Percentiles rank a stretch among this genome's conserved stretches.
Conservation (phyloP, 2,113 vertebrate genomes). For the Brachirus orientalis region DNA sequence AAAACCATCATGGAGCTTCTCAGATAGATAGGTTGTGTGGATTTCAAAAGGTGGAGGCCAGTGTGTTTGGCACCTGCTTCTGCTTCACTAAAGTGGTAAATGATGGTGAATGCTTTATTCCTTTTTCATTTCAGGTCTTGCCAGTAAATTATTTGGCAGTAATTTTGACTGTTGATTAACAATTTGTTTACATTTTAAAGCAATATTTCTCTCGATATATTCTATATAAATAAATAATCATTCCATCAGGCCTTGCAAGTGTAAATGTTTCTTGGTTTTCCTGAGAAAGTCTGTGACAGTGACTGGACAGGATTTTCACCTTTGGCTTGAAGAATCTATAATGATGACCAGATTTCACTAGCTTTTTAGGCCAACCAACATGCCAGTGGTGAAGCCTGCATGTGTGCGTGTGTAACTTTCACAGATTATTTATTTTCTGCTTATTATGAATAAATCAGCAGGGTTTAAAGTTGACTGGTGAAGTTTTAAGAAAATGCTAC, state of each 20-base stretch:
- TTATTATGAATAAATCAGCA: slow-evolving; percentile 26
- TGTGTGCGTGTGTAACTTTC: neutral
- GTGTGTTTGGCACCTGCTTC: neutral
- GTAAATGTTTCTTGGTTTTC: no score
- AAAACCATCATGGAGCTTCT: neutral
- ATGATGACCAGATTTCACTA: neutral
- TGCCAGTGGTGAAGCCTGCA: neutral
- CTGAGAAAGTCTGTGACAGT: no score
- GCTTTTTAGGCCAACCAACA: no score
- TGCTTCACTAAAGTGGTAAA: neutral
- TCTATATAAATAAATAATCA: neutral
- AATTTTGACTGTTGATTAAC: no score
- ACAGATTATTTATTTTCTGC: slow-evolving; percentile 38
- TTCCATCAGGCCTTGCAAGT: neutral
- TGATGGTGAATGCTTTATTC: neutral
- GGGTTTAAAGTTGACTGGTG: slow-evolving; percentile 24
- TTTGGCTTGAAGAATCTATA: neutral
- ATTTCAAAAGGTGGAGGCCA: neutral
- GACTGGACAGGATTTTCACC: neutral
- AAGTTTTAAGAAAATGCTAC: slow-evolving; percentile 37
- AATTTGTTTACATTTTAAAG: no score
- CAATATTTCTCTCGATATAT: neutral
- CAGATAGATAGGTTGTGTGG: slow-evolving; percentile 2
- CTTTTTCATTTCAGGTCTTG: no score
- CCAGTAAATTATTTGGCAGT: no score